Conservation (phyloP, 2,797 vertebrate genomes). For the Falco berigora region DNA sequence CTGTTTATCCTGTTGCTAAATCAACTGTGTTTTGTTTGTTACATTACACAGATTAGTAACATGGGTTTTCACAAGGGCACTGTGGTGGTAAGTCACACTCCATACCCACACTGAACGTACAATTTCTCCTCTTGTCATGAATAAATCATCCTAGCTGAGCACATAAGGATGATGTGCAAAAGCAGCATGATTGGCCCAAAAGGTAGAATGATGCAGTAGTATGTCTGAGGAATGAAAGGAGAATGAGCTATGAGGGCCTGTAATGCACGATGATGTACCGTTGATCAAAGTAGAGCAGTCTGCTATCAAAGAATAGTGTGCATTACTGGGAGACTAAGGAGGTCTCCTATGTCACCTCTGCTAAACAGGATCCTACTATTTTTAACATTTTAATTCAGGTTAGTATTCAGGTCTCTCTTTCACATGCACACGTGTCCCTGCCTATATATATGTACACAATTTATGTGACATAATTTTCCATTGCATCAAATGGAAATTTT, state of each 20-base stretch:
- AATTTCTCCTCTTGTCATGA: neutral
- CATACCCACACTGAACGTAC: neutral
- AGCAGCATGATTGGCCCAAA: neutral
- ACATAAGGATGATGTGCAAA: neutral
- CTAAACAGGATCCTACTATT: slow-evolving; percentile 1
- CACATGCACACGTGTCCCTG: neutral
- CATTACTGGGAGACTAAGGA: neutral
- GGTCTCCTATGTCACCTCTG: neutral
- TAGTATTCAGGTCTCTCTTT: slow-evolving; percentile 29
- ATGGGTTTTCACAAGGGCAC: neutral
- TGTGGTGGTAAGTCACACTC: neutral
- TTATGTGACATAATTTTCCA: neutral
- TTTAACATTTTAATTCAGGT: slow-evolving; percentile 39
- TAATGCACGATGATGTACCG: neutral
- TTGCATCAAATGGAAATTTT: neutral
- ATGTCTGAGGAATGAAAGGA: neutral
- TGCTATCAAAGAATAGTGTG: neutral
- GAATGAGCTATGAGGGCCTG: neutral
- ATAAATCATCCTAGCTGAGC: neutral
- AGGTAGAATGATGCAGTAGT: neutral
- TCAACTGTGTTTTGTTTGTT: neutral
- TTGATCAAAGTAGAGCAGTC: neutral
- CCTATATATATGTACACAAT: neutral
- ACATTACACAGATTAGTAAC: neutral
- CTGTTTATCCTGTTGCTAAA: neutral